Conservation (phyloP, 1,140 invertebrate genomes). For the Aphis gossypii region DNA sequence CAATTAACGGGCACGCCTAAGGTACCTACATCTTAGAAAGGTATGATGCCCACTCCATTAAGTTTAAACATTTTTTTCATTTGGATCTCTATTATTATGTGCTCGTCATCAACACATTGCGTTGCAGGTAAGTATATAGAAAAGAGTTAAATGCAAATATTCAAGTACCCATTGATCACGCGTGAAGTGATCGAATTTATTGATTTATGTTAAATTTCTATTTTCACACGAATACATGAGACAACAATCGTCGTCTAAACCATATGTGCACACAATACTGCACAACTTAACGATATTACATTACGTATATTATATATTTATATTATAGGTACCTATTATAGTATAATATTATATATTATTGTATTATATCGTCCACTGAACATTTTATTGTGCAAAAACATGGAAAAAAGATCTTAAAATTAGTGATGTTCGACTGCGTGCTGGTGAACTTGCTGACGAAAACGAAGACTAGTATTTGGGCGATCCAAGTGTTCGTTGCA, state of each 20-base stretch:
- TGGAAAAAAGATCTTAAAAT: not conserved
- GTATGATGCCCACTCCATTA: not conserved
- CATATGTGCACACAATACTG: not conserved
- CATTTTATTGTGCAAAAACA: not conserved
- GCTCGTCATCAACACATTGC: not conserved
- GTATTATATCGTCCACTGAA: too few species aligned
- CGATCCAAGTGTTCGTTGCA: not conserved
- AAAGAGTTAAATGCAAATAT: not conserved
- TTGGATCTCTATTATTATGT: not conserved
- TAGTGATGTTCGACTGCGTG: not conserved
- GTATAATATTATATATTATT: not conserved
- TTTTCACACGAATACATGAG: not conserved
- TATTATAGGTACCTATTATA: not conserved
- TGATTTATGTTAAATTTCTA: conserved; percentile 23
- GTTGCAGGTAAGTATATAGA: not conserved
- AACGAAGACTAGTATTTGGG: not conserved
- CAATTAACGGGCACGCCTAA: conserved; percentile 39
- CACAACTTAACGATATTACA: not conserved
- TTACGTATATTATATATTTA: not conserved
- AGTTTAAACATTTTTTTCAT: not conserved
- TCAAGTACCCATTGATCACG: conserved; percentile 37
- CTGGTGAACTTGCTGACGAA: not conserved
- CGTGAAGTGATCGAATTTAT: conserved; percentile 16
- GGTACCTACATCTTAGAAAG: conserved; percentile 13
- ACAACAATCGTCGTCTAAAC: not conserved